phyloP scores from a whole-genome alignment of 2,113 vertebrate genomes.

The Motacilla tschutschensis region DNA sequence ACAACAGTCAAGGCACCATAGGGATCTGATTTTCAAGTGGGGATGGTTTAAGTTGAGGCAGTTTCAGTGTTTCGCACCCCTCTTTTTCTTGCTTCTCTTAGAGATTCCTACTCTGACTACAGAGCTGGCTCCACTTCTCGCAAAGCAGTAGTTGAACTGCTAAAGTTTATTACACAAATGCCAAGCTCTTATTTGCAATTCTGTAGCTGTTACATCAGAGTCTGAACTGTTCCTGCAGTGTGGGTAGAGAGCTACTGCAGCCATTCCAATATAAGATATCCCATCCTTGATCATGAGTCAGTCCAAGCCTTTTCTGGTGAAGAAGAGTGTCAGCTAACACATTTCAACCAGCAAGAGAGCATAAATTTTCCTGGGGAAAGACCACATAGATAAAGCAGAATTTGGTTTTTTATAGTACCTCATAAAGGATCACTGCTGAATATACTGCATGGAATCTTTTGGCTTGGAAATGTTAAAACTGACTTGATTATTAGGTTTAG shows the following conservation, averaged over 20 bases:
- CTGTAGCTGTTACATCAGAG: conserved; percentile 44
- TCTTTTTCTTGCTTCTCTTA: conserved; percentile 12
- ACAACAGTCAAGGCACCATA: background rate
- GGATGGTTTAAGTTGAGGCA: background rate
- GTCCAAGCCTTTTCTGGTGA: conserved; percentile 42
- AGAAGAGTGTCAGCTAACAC: conserved; percentile 54
- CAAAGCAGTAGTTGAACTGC: conserved; percentile 51
- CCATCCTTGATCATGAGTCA: conserved; percentile 55
- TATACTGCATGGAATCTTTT: conserved; percentile 1
- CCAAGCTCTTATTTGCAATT: conserved; percentile 66
- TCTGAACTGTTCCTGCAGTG: conserved; percentile 47
- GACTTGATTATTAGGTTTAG: background rate
- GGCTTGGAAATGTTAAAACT: background rate
- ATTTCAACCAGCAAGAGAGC: conserved; percentile 39
- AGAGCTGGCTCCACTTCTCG: conserved; percentile 2
- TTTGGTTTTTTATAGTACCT: conserved; percentile 41
- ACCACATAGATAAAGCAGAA: conserved; percentile 24
- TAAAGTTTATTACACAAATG: conserved; percentile 62
- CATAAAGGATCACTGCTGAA: conserved; percentile 1
- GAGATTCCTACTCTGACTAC: conserved; percentile 17
- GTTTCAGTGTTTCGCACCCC: background rate
- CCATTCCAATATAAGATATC: conserved; percentile 32
- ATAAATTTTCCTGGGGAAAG: conserved; percentile 52
- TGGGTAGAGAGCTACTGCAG: conserved; percentile 56
- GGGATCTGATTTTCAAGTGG: background rate